Conservation (phyloP, 2,888 invertebrate genomes). For the Tetramorium bicarinatum region DNA sequence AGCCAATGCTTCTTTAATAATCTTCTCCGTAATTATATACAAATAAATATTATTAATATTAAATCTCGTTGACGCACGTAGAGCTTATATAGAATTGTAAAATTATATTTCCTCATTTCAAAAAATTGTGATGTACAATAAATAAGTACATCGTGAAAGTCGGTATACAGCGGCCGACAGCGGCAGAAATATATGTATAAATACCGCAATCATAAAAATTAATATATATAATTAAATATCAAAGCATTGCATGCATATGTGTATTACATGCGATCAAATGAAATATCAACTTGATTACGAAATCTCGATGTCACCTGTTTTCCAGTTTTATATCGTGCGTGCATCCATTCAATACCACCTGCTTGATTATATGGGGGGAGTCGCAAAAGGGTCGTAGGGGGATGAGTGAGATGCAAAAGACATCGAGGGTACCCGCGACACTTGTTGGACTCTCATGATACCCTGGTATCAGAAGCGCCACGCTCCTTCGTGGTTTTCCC, state of each 20-base stretch:
- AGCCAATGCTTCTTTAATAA: not conserved
- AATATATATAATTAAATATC: conserved; percentile 6
- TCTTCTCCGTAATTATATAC: not conserved
- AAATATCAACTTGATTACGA: not conserved
- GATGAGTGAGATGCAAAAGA: conserved; percentile 27
- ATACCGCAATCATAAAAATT: not conserved
- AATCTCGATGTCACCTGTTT: not conserved
- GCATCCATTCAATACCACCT: not conserved
- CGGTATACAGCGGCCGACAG: too few relatives aligned
- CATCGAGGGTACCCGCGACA: not conserved
- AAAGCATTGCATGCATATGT: not conserved
- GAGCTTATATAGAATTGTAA: not conserved
- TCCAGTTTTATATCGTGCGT: not conserved
- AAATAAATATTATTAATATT: not conserved
- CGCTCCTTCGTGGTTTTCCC: conserved; percentile 85
- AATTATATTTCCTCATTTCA: not conserved
- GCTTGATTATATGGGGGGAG: not conserved
- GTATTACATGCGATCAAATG: too few relatives aligned
- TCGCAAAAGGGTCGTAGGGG: not conserved
- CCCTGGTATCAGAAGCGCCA: conserved; percentile 85
- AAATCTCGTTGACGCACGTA: not conserved
- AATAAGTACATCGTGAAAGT: not conserved
- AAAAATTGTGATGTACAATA: not conserved
- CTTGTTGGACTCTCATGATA: conserved; percentile 72
- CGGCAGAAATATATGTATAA: not conserved